Conservation (phyloP, 2,113 vertebrate genomes). For the Phasianus colchicus region DNA sequence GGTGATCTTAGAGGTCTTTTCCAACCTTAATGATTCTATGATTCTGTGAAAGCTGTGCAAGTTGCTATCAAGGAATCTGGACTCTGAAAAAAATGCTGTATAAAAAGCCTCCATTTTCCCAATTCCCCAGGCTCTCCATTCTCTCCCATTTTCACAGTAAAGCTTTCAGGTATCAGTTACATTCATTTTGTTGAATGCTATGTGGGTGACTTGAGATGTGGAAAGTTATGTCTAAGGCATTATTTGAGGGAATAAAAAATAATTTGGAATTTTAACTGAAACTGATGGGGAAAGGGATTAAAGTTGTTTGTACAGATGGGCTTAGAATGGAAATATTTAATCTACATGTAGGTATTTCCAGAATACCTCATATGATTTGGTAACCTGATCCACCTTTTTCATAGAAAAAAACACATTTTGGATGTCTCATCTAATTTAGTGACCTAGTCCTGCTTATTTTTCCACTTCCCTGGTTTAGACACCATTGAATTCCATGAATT, state of each 20-base stretch:
- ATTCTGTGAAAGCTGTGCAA: neutral
- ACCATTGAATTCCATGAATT: conserved; percentile 2
- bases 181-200: neutral
- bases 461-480: neutral
- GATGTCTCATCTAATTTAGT: conserved; percentile 28
- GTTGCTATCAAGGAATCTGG: neutral
- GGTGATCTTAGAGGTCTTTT: no score
- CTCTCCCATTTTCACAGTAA: neutral
- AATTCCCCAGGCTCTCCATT: neutral
- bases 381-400: neutral
- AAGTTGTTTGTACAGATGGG: conserved; percentile 61
- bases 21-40: no score
- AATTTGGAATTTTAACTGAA: conserved; percentile 43
- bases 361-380: conserved; percentile 25
- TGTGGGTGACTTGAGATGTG: conserved; percentile 22
- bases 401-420: conserved; percentile 13
- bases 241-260: conserved; percentile 39
- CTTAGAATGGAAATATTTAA: conserved; percentile 63
- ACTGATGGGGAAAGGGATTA: conserved; percentile 38
- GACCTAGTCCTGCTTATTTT: conserved; percentile 18
- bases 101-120: neutral
- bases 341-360: conserved; percentile 20
- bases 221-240: conserved; percentile 57
- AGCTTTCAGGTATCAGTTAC: conserved; percentile 37
- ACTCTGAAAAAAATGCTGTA: neutral